A percentile compares a stretch with the other conserved stretches of the same genome.
Conservation (phyloP, 1,140 invertebrate genomes). For the Leptopilina clavipes region DNA sequence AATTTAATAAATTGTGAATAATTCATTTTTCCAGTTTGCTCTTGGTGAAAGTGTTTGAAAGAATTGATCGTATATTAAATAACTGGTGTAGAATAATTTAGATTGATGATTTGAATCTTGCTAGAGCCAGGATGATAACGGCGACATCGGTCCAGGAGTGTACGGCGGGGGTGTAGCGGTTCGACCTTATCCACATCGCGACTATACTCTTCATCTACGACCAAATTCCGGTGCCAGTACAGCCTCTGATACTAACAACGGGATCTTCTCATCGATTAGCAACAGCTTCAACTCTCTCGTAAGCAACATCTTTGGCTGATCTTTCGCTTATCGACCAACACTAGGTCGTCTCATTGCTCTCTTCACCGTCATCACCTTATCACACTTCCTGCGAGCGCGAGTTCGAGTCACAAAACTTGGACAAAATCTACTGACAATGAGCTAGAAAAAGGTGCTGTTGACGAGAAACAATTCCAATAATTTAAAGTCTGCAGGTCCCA, state of each 20-base stretch:
- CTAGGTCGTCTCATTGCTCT: constrained; percentile 51
- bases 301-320: constrained; percentile 84
- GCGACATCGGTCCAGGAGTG: constrained; percentile 56
- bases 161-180: constrained; percentile 59
- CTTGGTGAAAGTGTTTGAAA: too few relatives aligned
- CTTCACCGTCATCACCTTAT: constrained; percentile 52
- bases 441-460: too few relatives aligned
- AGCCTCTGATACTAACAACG: constrained; percentile 71
- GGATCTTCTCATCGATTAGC: constrained; percentile 84
- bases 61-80: too few relatives aligned
- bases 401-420: background rate
- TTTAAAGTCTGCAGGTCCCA: background rate
- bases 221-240: constrained; percentile 65
- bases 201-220: constrained; percentile 66
- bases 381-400: constrained; percentile 52
- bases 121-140: constrained; percentile 64
- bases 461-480: too few relatives aligned
- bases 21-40: too few relatives aligned
- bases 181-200: constrained; percentile 70
- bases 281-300: constrained; percentile 85
- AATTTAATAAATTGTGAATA: too few relatives aligned
- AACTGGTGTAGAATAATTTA: too few relatives aligned
- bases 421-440: background rate
- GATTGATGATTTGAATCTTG: constrained; percentile 23
- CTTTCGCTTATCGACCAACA: constrained; percentile 50